Conservation (phyloP, 2,888 invertebrate genomes). For the Drosophila mimetica region DNA sequence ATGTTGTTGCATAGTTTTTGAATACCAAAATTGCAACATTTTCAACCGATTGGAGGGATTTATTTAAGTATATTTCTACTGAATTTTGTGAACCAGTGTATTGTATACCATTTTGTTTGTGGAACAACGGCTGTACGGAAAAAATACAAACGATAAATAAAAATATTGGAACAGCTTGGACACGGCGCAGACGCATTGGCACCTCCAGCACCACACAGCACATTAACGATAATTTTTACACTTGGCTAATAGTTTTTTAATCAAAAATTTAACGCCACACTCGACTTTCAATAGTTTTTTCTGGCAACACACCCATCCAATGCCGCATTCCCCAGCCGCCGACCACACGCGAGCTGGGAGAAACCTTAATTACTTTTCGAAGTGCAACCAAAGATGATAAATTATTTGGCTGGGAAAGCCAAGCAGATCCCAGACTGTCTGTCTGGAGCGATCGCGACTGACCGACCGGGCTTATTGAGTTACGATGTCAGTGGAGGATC, state of each 20-base stretch:
- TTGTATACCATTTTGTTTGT: constrained; percentile 52
- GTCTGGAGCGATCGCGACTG: constrained; percentile 69
- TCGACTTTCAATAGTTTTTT: constrained; percentile 62
- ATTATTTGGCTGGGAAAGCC: constrained; percentile 46
- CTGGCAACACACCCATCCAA: constrained; percentile 33
- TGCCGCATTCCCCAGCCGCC: constrained; percentile 27
- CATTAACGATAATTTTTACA: constrained; percentile 65
- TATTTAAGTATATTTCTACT: background rate
- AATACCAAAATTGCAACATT: no score
- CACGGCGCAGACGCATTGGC: constrained; percentile 61
- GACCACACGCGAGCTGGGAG: constrained; percentile 62
- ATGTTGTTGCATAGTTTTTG: no score
- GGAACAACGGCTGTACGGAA: background rate
- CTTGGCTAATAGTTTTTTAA: constrained; percentile 78
- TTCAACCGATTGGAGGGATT: no score
- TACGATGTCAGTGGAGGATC: constrained; percentile 68
- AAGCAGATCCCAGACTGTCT: constrained; percentile 72
- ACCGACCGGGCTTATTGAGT: constrained; percentile 51
- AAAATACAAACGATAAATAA: constrained; percentile 32
- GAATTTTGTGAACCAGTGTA: background rate
- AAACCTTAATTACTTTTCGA: constrained; percentile 74
- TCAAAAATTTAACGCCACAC: constrained; percentile 75
- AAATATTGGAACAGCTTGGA: constrained; percentile 28
- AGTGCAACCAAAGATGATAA: constrained; percentile 66
- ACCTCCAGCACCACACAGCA: constrained; percentile 44